Evolutionary conservation across 2,888 invertebrate genomes (phyloP), one percentile per base, ranked within the genome.

Genomic region (Ariolimax columbianus): DNA sequence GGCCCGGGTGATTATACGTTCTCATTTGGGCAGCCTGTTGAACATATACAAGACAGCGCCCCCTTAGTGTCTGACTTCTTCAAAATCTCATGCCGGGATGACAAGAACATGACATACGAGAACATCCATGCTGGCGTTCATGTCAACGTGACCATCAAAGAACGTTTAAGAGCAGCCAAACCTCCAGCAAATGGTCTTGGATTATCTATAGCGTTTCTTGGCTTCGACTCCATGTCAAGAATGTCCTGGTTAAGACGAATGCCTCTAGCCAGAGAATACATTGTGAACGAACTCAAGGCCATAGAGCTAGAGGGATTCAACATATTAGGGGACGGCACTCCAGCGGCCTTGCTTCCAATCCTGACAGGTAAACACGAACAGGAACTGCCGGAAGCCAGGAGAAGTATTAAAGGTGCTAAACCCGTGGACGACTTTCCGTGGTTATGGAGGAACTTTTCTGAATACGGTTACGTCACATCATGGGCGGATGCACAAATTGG

Each of bases 401-500:
- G 88, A 96, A 96, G 93, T 95, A 96, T 73, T 95, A 96, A 93
- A 93, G 95, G 72, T 73, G 96, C 97, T 0, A 94, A 95, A 26
- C 96, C 95, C 78, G 96, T 98, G 0, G 96, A 98, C 92, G 95
- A 96, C 0, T 97, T 97, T 95, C 97, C 97, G 0, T 97, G 98
- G 95, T 96, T 98, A 88, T 98, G 98, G 97, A 96, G 97, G 89
- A 96, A 97, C 82, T 96, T 96, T 89, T 95, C 95, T 82, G 89
- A 92, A 11, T 88, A 89, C 17, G 95, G 95, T 1, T 95, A 95
- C 88, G 93, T 93, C 55, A 97, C 97, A 1, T 97, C 96, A 0
- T 98, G 97, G 93, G 96, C 97, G 90, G 98, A 99, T 93, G 98
- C 99, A 92, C 96, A 96, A 89, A 97, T 97, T 0, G 95, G 95